A percentile compares a stretch with the other conserved stretches of the same genome.
Conservation (phyloP, 2,888 invertebrate species). For the Ommatoiulus sabulosus region DNA sequence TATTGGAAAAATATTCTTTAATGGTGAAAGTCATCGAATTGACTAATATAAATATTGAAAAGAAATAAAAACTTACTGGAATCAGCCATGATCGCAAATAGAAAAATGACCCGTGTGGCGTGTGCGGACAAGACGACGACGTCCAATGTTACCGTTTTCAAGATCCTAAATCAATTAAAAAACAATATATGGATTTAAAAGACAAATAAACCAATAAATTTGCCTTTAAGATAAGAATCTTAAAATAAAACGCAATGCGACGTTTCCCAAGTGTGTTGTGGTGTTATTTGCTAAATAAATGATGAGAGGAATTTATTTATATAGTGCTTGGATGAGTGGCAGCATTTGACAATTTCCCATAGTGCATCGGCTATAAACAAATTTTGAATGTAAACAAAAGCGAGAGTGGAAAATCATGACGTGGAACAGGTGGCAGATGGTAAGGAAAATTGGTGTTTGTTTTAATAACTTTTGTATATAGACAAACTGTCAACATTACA, state of each 20-base stretch:
- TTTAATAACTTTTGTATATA: neutral
- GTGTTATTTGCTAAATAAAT: too few relatives aligned
- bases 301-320: too few relatives aligned
- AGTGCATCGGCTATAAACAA: neutral
- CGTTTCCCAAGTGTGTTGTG: neutral
- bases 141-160: neutral
- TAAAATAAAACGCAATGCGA: neutral
- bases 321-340: neutral
- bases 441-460: neutral
- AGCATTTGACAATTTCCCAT: neutral
- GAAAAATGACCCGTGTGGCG: neutral
- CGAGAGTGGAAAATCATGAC: neutral
- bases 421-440: conserved; percentile 11
- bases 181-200: neutral
- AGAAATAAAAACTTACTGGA: neutral
- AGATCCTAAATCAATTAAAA: neutral
- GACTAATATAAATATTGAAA: too few relatives aligned
- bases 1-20: too few relatives aligned
- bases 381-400: neutral
- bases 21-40: too few relatives aligned
- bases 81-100: neutral
- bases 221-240: neutral
- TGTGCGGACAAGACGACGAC: neutral
- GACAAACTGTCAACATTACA: too few relatives aligned
- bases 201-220: neutral